phyloP scores from a whole-genome alignment of 2,888 invertebrate species.

The Torymus auratus region DNA sequence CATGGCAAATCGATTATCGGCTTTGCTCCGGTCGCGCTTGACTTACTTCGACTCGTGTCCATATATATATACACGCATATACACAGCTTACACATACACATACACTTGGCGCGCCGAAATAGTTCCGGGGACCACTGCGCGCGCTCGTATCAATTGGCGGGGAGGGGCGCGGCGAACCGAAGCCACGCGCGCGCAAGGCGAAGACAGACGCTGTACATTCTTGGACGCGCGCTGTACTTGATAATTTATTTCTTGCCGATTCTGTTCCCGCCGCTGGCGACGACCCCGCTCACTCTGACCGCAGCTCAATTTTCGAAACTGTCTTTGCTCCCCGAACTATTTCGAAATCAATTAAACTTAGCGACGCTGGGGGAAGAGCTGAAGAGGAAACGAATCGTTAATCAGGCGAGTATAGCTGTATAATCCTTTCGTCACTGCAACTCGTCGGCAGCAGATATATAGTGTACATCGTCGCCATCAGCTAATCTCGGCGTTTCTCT shows the following conservation, averaged over 20 bases:
- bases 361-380: neutral
- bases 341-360: constrained; percentile 70
- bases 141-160: too few species aligned
- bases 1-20: constrained; percentile 53
- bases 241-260: constrained; percentile 76
- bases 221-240: constrained; percentile 32
- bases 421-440: neutral
- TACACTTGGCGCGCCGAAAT: constrained; percentile 24
- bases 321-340: constrained; percentile 67
- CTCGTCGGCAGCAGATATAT: too few species aligned
- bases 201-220: constrained; percentile 23
- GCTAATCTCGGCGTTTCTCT: too few species aligned
- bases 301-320: constrained; percentile 63
- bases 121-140: constrained; percentile 27
- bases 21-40: constrained; percentile 38
- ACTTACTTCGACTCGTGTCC: constrained; percentile 5
- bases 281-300: constrained; percentile 62
- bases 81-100: neutral
- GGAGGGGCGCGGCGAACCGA: too few species aligned
- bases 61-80: neutral
- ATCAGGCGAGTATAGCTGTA: constrained; percentile 30
- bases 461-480: too few species aligned
- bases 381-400: constrained; percentile 29
- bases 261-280: constrained; percentile 63
- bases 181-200: too few species aligned